Base-by-base conservation (phyloP, 2,888 invertebrate genomes). In the Ypsolopha sequella region DNA sequence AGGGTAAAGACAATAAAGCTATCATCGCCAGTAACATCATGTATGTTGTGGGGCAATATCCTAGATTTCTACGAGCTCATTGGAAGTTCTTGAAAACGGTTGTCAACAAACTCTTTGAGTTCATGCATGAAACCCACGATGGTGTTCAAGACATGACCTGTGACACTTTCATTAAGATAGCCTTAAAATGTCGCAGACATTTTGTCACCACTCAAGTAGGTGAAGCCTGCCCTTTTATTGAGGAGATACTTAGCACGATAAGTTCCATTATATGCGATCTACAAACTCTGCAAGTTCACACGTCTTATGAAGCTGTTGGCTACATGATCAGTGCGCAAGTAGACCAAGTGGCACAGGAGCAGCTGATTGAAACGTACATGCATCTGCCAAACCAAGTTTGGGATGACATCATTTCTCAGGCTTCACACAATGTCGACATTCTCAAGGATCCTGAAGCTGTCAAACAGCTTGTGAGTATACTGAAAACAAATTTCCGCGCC, bases 61-160 rank as follows among this genome's bases (percentile, higher is more conserved):
- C 99, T 45, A 88, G 99, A 54, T 99, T 99, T 86, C 88, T 99
- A 56, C 89, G 98, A 63, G 98, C 98, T n/a, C 99, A 99, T 80
- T 99, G 99, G 99, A 97, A 98, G 76, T 99, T 99, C 84, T 89
- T 99, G 57, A 99, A 99, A 89, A 99, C 99, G 50, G 99, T 99
- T 68, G 98, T 99, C 55, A 99, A 99, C 88, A 99, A 99, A 88
- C 90, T 99, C 53, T 99, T 99, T 87, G 99, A 99, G 87, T 99
- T 99, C 79, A 99, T 99, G 99, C 99, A 99, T 77, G 99, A 99
- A 88, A 98, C 98, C 52, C 99, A 99, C 76, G 99, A 99, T 77
- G 99, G 99, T 66, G 99, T 99, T 35, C 99, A 99, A 82, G 99
- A 99, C 71, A 99, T 99, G 99, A 99, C 99, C 55, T 99, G 99